Percentiles rank a stretch among this genome's conserved stretches.
These are phyloP conservation scores for Uropsilus gracilis DNA, from an alignment of 2,113 vertebrate genomes.

Conservation along the genomic window DNA sequence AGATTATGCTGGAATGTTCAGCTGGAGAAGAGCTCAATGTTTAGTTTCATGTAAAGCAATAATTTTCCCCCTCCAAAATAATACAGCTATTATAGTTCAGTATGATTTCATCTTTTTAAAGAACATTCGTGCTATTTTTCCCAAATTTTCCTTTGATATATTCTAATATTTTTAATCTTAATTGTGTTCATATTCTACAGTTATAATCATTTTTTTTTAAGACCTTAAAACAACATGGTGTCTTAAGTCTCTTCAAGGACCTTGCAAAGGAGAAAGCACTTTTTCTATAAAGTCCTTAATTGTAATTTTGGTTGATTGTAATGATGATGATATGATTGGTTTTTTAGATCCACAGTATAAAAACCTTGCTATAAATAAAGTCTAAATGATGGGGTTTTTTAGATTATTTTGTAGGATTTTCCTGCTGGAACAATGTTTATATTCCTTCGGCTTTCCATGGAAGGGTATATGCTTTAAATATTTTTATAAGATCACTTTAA, in stretches of 20 bases:
- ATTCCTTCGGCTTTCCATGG: neutral
- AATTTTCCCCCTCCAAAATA: neutral
- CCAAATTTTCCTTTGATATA: neutral
- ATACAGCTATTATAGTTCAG: neutral
- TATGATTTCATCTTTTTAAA: slow-evolving; percentile 16
- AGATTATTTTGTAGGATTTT: neutral
- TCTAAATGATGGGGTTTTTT: neutral
- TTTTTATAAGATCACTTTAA: slow-evolving; percentile 44
- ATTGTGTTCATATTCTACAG: neutral
- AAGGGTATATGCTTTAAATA: neutral
- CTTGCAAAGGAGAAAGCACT: neutral
- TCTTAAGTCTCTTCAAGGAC: neutral
- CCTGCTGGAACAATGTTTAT: neutral
- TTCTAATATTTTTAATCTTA: neutral
- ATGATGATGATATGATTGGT: neutral
- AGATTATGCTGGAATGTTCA: neutral
- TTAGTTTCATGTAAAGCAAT: neutral
- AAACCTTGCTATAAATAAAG: neutral
- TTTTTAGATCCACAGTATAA: slow-evolving; percentile 7
- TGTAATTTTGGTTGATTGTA: slow-evolving; percentile 1
- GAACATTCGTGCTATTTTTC: neutral
- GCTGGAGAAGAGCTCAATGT: neutral
- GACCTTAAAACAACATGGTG: neutral
- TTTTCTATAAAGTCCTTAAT: neutral
- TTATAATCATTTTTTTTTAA: neutral